Conservation (phyloP, 2,888 invertebrate species). For the Trissoscelio sp. region DNA sequence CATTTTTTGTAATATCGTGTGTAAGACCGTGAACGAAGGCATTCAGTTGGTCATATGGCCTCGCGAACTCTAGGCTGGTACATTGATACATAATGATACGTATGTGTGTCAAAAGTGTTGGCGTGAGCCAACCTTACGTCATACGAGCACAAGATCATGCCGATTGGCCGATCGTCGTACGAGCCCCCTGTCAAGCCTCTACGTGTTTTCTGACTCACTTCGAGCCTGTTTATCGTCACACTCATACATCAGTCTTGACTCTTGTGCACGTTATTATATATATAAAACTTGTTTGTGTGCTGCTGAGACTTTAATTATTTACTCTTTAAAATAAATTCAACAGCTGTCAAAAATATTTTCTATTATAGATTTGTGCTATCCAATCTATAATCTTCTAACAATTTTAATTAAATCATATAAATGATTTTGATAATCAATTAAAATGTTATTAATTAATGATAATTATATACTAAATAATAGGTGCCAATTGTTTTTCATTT, state of each 20-base stretch:
- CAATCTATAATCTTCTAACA: no score
- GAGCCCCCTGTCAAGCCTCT: conserved; percentile 78
- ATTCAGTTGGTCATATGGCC: conserved; percentile 57
- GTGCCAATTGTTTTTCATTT: no score
- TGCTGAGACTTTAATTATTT: no score
- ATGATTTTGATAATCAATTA: no score
- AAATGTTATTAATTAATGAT: no score
- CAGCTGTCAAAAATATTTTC: no score
- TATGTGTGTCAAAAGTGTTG: conserved; percentile 65
- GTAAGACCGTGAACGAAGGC: conserved; percentile 64
- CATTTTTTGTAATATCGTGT: conserved; percentile 45
- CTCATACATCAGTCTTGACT: conserved; percentile 51
- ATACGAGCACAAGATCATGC: conserved; percentile 61
- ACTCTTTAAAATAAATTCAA: not conserved
- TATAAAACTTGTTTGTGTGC: no score
- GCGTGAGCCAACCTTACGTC: conserved; percentile 72
- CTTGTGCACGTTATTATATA: not conserved
- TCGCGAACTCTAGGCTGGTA: conserved; percentile 60
- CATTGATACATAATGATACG: conserved; percentile 56
- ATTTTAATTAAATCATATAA: no score
- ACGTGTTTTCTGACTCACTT: conserved; percentile 73
- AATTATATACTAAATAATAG: no score
- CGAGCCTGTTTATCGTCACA: conserved; percentile 69
- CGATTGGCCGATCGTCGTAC: conserved; percentile 75
- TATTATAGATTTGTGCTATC: no score